Evolutionary conservation across 2,113 vertebrate species (phyloP), one percentile per base, ranked within the genome.

Genomic region (Vanacampus margaritifer): DNA sequence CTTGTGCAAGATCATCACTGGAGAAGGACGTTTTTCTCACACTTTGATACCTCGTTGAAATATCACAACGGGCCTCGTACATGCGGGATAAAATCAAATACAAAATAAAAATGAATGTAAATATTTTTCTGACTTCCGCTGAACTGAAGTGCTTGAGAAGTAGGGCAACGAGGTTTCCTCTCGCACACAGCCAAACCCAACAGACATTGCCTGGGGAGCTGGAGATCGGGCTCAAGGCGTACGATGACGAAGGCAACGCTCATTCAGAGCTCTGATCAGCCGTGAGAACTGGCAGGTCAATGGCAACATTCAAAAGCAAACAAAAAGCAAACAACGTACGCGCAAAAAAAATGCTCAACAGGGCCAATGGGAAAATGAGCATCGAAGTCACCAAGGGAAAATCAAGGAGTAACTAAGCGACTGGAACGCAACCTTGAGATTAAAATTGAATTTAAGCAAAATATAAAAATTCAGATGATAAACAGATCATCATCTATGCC

Each of bases 261-360:
- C 80, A 73, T 77, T 73, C 63, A 64, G 74, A 71, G 60, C 82
- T 76, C 81, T 83, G 86, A 88, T 86, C 82, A 85, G 82, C 78
- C 53, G 36, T 53, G 70, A 82, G 87, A 85, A 89, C 75, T 84
- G 84, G 76, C 87, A 87, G 76, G 79, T 81, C 83, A 85, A 85
- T 83, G 84, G 82, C 82, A 79, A 72, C 76, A 68, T 69, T 73
- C 68, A 79, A 81, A 84, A 32, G 4, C 28, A 32, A 32, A 32
- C 28, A 32, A 32, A 32, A 32, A 85, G 79, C 79, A 87, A 86
- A 85, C 75, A 76, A 39, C 57, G 69, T 69, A 68, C 68, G 73
- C 78, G 72, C 69, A 77, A 81, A 62, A 75, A 74, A 79, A 69
- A 17, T 24, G 67, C 54, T 81, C 83, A 67, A 48, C 24, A 60